Conservation (phyloP, 2,797 vertebrate genomes). For the Balearica regulorum region DNA sequence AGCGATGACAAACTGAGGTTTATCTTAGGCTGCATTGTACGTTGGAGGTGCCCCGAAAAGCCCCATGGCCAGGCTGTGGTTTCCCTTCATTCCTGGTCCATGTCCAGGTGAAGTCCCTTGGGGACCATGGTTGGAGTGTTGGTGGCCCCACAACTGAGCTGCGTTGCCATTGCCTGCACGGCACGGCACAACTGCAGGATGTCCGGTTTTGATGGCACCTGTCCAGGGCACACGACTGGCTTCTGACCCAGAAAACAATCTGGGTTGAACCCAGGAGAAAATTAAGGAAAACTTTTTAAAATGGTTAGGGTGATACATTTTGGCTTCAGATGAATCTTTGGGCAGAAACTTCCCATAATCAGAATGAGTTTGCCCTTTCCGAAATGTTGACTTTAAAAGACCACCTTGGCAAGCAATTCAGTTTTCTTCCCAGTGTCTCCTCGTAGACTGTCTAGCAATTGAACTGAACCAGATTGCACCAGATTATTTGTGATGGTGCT, state of each 20-base stretch:
- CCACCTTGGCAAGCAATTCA: neutral
- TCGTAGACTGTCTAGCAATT: neutral
- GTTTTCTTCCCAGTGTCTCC: neutral
- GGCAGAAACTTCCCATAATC: neutral
- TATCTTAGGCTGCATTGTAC: accelerated
- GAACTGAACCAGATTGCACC: neutral
- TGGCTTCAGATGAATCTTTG: neutral
- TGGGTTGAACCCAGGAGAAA: neutral
- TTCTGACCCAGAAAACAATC: neutral
- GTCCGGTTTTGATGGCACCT: neutral
- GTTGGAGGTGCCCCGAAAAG: neutral
- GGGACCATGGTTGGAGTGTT: neutral
- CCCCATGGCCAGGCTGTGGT: neutral
- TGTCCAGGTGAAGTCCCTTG: neutral
- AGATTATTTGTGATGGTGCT: neutral
- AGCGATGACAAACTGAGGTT: neutral
- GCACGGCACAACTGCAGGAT: neutral
- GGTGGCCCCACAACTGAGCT: neutral
- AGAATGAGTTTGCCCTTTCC: neutral
- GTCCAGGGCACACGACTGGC: accelerated
- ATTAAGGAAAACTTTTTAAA: neutral
- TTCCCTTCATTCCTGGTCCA: neutral
- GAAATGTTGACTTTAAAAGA: neutral
- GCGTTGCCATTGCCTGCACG: accelerated
- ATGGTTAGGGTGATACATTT: neutral